Evolutionary conservation across 2,113 vertebrate genomes (phyloP), one percentile per base, ranked within the genome.

Genomic region (Chaenocephalus aceratus): DNA sequence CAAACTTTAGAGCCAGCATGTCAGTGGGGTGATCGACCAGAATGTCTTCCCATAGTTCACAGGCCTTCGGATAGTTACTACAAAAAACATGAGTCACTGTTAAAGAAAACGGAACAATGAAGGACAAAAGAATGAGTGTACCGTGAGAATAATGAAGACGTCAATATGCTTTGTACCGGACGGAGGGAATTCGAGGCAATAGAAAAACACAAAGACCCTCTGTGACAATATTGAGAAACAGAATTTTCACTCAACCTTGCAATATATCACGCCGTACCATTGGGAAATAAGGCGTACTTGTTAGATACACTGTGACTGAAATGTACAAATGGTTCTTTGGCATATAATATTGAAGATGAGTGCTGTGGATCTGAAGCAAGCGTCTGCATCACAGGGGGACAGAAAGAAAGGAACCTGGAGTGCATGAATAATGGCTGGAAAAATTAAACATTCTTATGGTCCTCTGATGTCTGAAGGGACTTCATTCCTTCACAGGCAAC

Each of bases 11-110:
- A 14, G 98, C 98, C 80, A 99, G 64, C 90, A 99, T 57, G 77
- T 99, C 98, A 0, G 97, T 98, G 0, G 97, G 98, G 76, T 99
- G 93, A 66, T 93, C 96, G 21, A 93, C 83, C 21, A 99, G 94
- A 76, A 99, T 97, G 85, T 95, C 88, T 6, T 99, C 97, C 98
- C 98, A 99, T 0, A 92, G 51, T 1, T 94, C 91, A 56, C 95
- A 96, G 59, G 98, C 97, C 88, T 93, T 94, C 0, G 90, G 84
- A 21, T 97, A 92, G 59, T 93, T 91, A 54, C 98, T 99, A 12
- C 18, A 49, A 88, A 78, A 86, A 82, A 88, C 11, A 89, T 0
- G 14, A 88, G 46, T 56, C 79, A 18, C 6, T n/a, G 54, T 72
- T 64, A 52, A 9, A 64, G 21, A 58, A n/a, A 6, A 8, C 7